phyloP scores from a whole-genome alignment of 2,797 vertebrate species.

The Pseudomugil tenellus region DNA sequence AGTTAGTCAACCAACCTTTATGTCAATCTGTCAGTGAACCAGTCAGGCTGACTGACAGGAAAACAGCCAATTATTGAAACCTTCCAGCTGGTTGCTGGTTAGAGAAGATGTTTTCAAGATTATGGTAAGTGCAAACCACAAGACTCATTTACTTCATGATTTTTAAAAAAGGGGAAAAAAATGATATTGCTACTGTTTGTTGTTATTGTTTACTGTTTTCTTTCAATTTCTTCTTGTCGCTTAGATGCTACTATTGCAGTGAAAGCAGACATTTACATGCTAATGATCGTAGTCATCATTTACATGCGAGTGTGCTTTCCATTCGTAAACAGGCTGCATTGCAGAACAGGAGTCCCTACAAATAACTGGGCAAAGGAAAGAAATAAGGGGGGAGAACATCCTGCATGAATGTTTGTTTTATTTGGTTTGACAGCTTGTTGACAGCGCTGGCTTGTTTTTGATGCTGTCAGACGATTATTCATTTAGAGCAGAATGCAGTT shows the following conservation, averaged over 20 bases:
- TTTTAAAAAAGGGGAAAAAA: not conserved
- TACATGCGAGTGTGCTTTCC: constrained; percentile 18
- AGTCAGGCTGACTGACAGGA: constrained; percentile 44
- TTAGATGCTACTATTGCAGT: constrained; percentile 1
- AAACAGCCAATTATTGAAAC: constrained; percentile 54
- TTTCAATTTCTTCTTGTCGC: not conserved
- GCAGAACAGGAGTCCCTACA: constrained; percentile 33
- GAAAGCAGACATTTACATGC: constrained; percentile 33
- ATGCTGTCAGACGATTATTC: constrained; percentile 71
- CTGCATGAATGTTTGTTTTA: constrained; percentile 65
- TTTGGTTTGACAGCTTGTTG: constrained; percentile 72
- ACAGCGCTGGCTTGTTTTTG: constrained; percentile 67
- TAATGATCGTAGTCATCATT: constrained; percentile 26
- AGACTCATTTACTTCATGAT: constrained; percentile 10
- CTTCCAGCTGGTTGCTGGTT: constrained; percentile 30
- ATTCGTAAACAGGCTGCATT: constrained; percentile 25
- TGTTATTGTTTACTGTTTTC: constrained; percentile 5
- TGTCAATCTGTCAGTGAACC: constrained; percentile 57
- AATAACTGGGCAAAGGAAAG: constrained; percentile 24
- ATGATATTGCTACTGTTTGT: too few relatives aligned
- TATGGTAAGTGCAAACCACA: constrained; percentile 20
- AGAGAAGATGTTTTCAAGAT: constrained; percentile 6
- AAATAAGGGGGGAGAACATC: constrained; percentile 5
- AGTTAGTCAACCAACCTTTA: constrained; percentile 67
- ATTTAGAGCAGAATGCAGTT: constrained; percentile 70